These are phyloP conservation scores for Eudemis profundana DNA, from an alignment of 2,888 invertebrate species.

Conservation along the genomic window DNA sequence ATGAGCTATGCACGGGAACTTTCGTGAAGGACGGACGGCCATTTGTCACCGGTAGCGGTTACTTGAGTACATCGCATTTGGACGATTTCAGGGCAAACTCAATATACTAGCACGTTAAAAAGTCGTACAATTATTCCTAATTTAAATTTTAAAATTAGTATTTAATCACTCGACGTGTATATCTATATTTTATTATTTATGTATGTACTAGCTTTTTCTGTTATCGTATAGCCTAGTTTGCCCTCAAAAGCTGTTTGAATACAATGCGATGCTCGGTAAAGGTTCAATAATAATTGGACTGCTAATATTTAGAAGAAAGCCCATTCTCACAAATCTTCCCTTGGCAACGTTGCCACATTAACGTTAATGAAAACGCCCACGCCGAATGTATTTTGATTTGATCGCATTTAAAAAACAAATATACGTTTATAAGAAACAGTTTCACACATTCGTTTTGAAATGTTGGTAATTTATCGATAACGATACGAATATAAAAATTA, in stretches of 20 bases:
- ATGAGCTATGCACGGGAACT: slow-evolving; percentile 59
- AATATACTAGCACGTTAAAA: neutral
- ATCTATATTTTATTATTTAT: slow-evolving; percentile 19
- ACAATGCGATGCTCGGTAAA: neutral
- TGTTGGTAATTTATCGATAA: slow-evolving; percentile 57
- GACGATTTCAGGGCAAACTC: neutral
- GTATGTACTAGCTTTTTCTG: too few relatives aligned
- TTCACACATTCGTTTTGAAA: slow-evolving; percentile 50
- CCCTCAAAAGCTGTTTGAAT: too few relatives aligned
- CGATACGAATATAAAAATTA: slow-evolving; percentile 65
- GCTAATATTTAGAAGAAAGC: slow-evolving; percentile 27
- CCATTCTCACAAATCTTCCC: slow-evolving; percentile 12
- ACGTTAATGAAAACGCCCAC: slow-evolving; percentile 43
- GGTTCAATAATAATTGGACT: slow-evolving; percentile 13
- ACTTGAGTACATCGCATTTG: neutral
- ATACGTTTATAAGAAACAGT: slow-evolving; percentile 45
- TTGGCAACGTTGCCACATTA: slow-evolving; percentile 36
- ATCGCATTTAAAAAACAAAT: slow-evolving; percentile 49
- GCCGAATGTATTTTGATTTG: slow-evolving; percentile 38
- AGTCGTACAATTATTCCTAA: neutral
- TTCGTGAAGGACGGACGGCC: slow-evolving; percentile 31
- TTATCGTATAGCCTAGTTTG: too few relatives aligned
- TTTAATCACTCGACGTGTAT: neutral
- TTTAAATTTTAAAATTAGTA: slow-evolving; percentile 3
- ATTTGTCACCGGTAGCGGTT: slow-evolving; percentile 27